Evolutionary conservation across 2,797 vertebrate genomes (phyloP).

Genomic region (Dromococcyx pavoninus): DNA sequence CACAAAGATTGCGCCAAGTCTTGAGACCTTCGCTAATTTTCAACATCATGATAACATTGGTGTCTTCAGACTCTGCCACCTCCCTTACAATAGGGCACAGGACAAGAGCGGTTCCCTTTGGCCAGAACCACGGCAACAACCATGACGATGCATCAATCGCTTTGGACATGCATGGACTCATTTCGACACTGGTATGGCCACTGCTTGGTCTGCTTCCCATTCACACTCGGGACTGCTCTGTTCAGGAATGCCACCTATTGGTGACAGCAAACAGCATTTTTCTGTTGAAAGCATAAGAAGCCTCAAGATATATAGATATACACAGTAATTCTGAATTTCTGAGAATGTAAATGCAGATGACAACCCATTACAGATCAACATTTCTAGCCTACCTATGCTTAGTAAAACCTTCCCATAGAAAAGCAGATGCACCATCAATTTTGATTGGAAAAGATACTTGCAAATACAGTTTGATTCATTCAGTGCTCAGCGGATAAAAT

Average conservation of each 20-base stretch:
- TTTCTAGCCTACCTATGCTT: not conserved
- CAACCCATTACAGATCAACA: rapidly evolving
- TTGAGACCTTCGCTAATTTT: not conserved
- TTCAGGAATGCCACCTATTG: conserved; percentile 51
- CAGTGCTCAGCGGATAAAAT: not conserved
- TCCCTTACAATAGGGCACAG: not conserved
- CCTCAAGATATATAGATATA: not conserved
- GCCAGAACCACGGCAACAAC: not conserved
- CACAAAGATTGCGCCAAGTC: not conserved
- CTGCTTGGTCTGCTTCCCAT: not conserved
- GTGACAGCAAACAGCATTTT: not conserved
- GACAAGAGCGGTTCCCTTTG: not conserved
- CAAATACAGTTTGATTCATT: too few relatives aligned
- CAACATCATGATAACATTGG: not conserved
- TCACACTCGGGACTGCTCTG: not conserved
- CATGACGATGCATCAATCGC: not conserved
- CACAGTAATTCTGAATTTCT: not conserved
- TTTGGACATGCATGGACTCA: too few relatives aligned
- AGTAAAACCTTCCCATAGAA: not conserved
- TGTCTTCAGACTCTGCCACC: not conserved
- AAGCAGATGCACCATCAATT: not conserved
- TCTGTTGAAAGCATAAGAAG: not conserved
- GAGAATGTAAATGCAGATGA: not conserved
- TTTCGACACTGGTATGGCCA: not conserved
- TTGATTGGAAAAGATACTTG: not conserved